These are phyloP conservation scores for Dipodomys spectabilis DNA, from an alignment of 2,113 vertebrate genomes.

Conservation along the genomic window DNA sequence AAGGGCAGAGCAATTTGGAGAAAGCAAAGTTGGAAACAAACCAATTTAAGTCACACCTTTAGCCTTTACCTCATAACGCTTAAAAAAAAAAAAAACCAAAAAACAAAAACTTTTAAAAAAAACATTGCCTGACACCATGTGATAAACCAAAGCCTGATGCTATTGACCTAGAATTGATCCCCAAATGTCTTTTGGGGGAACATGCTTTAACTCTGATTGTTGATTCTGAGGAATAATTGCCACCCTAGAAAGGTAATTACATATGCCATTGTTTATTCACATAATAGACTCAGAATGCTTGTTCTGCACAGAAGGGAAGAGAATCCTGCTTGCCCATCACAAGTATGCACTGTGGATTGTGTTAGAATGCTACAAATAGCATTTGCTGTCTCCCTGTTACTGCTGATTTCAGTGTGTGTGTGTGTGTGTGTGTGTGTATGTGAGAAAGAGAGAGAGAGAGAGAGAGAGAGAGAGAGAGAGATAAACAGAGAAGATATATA, in stretches of 20 bases:
- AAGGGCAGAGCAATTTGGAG: slow-evolving; percentile 78
- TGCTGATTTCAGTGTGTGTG: not conserved
- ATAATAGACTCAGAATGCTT: slow-evolving; percentile 87
- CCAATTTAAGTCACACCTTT: slow-evolving; percentile 82
- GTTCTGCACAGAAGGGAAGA: slow-evolving; percentile 81
- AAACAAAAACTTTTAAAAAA: slow-evolving; percentile 68
- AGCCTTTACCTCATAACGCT: slow-evolving; percentile 80
- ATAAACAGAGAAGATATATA: slow-evolving; percentile 18
- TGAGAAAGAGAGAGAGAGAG: not conserved
- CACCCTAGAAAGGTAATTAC: slow-evolving; percentile 89
- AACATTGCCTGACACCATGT: slow-evolving; percentile 81
- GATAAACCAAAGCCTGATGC: slow-evolving; percentile 84
- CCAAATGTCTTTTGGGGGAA: slow-evolving; percentile 80
- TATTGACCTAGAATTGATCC: slow-evolving; percentile 85
- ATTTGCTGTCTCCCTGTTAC: slow-evolving; percentile 69
- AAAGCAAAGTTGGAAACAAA: slow-evolving; percentile 84
- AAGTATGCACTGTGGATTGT: slow-evolving; percentile 82
- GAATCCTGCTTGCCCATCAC: slow-evolving; percentile 83
- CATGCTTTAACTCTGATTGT: slow-evolving; percentile 84
- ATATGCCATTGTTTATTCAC: slow-evolving; percentile 88
- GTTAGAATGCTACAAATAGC: slow-evolving; percentile 85
- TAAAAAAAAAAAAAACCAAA: not conserved
- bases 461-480: not conserved
- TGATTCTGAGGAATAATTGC: slow-evolving; percentile 87
- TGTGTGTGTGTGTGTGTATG: not conserved